phyloP scores from a whole-genome alignment of 2,797 vertebrate genomes.

The Vireo griseus region DNA sequence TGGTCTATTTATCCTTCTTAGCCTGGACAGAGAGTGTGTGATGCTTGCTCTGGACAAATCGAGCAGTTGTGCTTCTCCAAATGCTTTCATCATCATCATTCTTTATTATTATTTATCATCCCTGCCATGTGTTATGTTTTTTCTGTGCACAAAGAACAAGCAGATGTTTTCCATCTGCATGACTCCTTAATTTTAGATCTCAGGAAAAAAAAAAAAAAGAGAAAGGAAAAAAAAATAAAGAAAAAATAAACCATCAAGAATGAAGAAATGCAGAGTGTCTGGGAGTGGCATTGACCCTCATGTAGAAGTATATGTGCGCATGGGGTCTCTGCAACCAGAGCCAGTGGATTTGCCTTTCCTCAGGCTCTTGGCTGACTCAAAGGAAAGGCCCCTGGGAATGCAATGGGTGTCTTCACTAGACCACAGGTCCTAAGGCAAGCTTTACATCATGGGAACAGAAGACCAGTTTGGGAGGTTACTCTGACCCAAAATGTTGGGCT shows the following conservation, averaged over 20 bases:
- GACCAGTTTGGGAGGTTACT: not conserved
- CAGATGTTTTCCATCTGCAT: constrained; percentile 61
- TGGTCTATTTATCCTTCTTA: constrained; percentile 22
- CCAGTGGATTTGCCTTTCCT: not conserved
- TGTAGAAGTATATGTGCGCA: not conserved
- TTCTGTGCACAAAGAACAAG: constrained; percentile 41
- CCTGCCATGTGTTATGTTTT: constrained; percentile 45
- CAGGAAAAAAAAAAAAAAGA: not conserved
- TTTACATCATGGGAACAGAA: not conserved
- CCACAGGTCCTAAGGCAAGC: not conserved
- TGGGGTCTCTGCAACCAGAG: not conserved
- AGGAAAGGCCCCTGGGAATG: not conserved
- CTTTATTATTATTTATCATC: constrained; percentile 66
- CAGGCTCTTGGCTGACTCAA: not conserved
- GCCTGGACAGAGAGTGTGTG: not conserved
- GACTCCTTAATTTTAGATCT: constrained; percentile 46
- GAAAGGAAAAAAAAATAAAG: not conserved
- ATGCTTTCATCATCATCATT: constrained; percentile 44
- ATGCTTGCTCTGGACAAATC: constrained; percentile 26
- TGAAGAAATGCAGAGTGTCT: not conserved
- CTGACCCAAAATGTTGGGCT: not conserved
- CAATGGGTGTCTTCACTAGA: not conserved
- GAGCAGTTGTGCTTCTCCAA: constrained; percentile 14
- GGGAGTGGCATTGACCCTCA: not conserved
- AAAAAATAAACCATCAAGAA: not conserved